phyloP scores from a whole-genome alignment of 2,113 vertebrate genomes.

The Acanthochromis polyacanthus region DNA sequence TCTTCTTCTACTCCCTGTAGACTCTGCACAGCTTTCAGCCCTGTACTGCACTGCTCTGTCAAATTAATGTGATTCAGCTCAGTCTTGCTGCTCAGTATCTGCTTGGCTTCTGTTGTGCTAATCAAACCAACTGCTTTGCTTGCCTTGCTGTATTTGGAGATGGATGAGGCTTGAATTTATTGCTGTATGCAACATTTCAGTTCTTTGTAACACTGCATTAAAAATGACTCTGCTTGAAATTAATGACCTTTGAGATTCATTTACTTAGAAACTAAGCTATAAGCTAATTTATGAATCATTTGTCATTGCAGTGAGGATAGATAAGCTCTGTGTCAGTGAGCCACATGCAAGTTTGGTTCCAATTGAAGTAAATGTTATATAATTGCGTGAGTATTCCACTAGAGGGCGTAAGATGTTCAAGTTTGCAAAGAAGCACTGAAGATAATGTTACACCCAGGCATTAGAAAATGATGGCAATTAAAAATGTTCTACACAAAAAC shows the following conservation, averaged over 20 bases:
- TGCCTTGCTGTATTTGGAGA: slow-evolving; percentile 36
- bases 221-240: slow-evolving; percentile 63
- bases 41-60: slow-evolving; percentile 42
- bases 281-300: slow-evolving; percentile 39
- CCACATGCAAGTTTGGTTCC: slow-evolving; percentile 13
- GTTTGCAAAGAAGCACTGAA: neutral
- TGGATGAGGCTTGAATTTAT: slow-evolving; percentile 22
- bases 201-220: slow-evolving; percentile 69
- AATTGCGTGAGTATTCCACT: slow-evolving; percentile 57
- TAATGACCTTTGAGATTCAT: slow-evolving; percentile 41
- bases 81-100: slow-evolving; percentile 26
- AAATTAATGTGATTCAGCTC: slow-evolving; percentile 34
- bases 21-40: slow-evolving; percentile 34
- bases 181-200: slow-evolving; percentile 41
- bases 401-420: slow-evolving; percentile 61
- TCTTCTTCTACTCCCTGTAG: slow-evolving; percentile 33
- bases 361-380: slow-evolving; percentile 20
- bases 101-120: slow-evolving; percentile 14
- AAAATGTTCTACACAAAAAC: slow-evolving; percentile 9
- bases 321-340: slow-evolving; percentile 20
- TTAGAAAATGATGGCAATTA: neutral
- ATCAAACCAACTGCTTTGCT: slow-evolving; percentile 56
- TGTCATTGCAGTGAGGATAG: slow-evolving; percentile 13
- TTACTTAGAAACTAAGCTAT: slow-evolving; percentile 25
- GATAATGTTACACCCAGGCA: neutral